phyloP scores from a whole-genome alignment of 2,113 vertebrate genomes.

The Colaptes auratus region DNA sequence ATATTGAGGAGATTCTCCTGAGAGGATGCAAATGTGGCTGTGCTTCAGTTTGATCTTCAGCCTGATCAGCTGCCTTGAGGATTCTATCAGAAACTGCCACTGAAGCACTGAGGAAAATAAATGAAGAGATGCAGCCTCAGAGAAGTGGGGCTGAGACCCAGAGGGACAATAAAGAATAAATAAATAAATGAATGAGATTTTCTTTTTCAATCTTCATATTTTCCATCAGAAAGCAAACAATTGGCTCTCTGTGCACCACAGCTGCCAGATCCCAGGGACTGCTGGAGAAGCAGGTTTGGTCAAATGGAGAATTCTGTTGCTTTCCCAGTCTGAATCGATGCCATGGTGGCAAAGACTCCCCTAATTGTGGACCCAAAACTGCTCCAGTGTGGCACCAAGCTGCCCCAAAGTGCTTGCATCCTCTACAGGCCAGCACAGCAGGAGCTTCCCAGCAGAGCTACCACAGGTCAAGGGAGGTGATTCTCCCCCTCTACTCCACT shows the following conservation, averaged over 20 bases:
- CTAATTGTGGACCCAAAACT: not conserved
- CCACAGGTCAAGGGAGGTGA: no score
- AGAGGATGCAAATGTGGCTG: not conserved
- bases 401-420: rapidly evolving
- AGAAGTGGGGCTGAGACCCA: not conserved
- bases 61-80: not conserved
- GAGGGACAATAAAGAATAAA: not conserved
- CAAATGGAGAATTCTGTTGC: not conserved
- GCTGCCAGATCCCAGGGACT: not conserved
- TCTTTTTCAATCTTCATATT: not conserved
- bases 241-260: not conserved
- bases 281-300: not conserved
- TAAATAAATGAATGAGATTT: not conserved
- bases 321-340: not conserved
- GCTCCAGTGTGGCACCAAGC: not conserved
- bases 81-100: not conserved
- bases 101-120: not conserved
- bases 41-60: not conserved
- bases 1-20: not conserved
- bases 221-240: not conserved
- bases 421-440: not conserved
- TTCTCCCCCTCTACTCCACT: no score
- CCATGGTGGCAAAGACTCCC: not conserved
- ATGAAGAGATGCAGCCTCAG: not conserved
- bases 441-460: not conserved